Evolutionary conservation across 2,797 vertebrate genomes (phyloP).

Genomic region (Sebastes glaucus): DNA sequence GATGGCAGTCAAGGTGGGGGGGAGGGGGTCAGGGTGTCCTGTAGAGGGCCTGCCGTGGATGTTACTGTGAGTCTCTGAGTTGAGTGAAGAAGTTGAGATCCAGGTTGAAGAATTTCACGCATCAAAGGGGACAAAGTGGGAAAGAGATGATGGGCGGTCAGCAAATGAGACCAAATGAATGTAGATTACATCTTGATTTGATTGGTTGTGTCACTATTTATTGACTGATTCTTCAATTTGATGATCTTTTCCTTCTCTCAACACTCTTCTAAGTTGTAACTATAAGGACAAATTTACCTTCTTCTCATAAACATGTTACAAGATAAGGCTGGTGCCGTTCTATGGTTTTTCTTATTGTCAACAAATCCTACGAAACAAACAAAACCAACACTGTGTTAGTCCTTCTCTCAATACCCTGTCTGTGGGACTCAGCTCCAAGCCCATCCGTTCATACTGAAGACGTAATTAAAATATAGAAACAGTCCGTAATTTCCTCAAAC

Average conservation of each 20-base stretch:
- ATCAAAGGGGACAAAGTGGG: neutral
- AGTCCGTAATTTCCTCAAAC: neutral
- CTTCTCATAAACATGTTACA: neutral
- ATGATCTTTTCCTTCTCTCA: slow-evolving; percentile 42
- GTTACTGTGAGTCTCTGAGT: slow-evolving; percentile 18
- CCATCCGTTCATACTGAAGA: neutral
- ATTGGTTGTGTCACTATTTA: neutral
- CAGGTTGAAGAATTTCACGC: slow-evolving; percentile 33
- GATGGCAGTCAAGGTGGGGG: slow-evolving; percentile 21
- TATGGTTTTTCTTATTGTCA: slow-evolving; percentile 18
- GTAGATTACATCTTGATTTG: neutral
- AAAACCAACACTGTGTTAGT: neutral
- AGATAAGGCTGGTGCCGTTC: slow-evolving; percentile 1
- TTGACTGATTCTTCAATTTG: slow-evolving; percentile 30
- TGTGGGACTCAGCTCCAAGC: neutral
- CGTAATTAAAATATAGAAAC: neutral
- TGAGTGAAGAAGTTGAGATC: slow-evolving; percentile 40
- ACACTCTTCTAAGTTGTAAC: slow-evolving; percentile 3
- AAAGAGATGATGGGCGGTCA: neutral
- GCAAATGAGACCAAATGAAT: neutral
- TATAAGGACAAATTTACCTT: neutral
- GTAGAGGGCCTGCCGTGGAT: slow-evolving; percentile 23
- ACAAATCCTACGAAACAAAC: slow-evolving; percentile 19
- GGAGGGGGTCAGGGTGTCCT: slow-evolving; percentile 25
- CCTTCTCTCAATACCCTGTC: neutral